Conservation (phyloP, 1,140 invertebrate genomes). For the Geopemphigus sp. region DNA sequence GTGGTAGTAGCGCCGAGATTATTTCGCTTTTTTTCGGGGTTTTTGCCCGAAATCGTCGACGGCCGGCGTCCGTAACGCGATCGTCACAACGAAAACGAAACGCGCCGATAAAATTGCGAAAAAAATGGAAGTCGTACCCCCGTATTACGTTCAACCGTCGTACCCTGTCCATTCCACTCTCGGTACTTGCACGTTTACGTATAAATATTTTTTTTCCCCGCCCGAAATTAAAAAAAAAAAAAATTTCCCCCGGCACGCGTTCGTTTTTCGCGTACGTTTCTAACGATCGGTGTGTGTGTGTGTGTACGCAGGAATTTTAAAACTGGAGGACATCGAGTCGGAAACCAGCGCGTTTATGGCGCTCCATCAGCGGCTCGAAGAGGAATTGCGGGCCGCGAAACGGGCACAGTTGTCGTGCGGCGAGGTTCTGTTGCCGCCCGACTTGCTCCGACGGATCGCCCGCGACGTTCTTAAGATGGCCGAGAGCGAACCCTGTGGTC, state of each 20-base stretch:
- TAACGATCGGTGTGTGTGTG: conserved; percentile 4
- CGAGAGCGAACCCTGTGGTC: conserved; percentile 80
- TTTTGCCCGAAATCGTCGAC: too few relatives aligned
- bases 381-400: conserved; percentile 73
- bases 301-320: conserved; percentile 51
- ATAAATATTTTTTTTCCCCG: neutral
- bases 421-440: conserved; percentile 75
- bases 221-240: too few relatives aligned
- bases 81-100: conserved; percentile 4
- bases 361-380: conserved; percentile 69
- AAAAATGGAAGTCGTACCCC: conserved; percentile 47
- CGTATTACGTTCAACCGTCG: conserved; percentile 42
- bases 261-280: neutral
- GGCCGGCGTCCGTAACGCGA: too few relatives aligned
- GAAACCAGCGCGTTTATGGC: conserved; percentile 55
- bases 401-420: conserved; percentile 73
- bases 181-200: neutral
- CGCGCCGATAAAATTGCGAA: conserved; percentile 17
- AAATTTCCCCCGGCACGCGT: too few relatives aligned
- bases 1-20: too few relatives aligned
- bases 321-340: conserved; percentile 51
- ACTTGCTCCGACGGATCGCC: conserved; percentile 72
- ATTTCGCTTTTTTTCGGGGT: too few relatives aligned
- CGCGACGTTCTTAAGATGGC: conserved; percentile 74
- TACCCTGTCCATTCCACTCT: conserved; percentile 45